Percentiles rank a stretch among this genome's conserved stretches.
Evolutionary conservation across 2,888 invertebrate genomes (phyloP).

Genomic region (Diarsia mendica): DNA sequence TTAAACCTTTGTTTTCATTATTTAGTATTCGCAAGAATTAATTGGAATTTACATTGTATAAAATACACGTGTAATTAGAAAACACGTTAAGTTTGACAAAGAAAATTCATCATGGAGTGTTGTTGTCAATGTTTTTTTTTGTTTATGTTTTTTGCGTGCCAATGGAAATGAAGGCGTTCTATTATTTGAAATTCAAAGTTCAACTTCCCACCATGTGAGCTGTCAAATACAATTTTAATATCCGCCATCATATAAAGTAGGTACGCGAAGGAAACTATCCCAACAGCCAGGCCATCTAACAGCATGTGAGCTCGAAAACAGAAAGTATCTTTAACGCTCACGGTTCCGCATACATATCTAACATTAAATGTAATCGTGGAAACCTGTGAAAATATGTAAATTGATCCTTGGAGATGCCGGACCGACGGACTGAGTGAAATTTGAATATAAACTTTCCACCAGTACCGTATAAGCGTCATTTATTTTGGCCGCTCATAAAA

Average conservation of each 20-base stretch:
- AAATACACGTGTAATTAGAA: conserved; percentile 84
- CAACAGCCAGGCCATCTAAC: conserved; percentile 57
- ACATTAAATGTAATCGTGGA: conserved; percentile 85
- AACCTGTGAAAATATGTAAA: conserved; percentile 90
- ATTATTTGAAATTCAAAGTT: conserved; percentile 17
- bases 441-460: conserved; percentile 89
- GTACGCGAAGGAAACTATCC: conserved; percentile 57
- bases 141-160: conserved; percentile 42
- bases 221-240: conserved; percentile 49
- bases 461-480: conserved; percentile 88
- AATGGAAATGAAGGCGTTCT: conserved; percentile 15
- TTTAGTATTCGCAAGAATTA: conserved; percentile 83
- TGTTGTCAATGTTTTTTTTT: conserved; percentile 52
- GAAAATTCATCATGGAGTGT: conserved; percentile 74
- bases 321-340: conserved; percentile 67
- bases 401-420: conserved; percentile 90
- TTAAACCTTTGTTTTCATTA: conserved; percentile 76
- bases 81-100: conserved; percentile 74
- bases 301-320: conserved; percentile 60
- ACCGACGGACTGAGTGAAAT: conserved; percentile 87
- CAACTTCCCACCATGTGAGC: conserved; percentile 25
- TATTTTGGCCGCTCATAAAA: conserved; percentile 89
- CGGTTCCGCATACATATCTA: conserved; percentile 75
- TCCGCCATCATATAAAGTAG: conserved; percentile 41
- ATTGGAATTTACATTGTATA: conserved; percentile 86